Percentiles rank a stretch among this genome's conserved stretches.
Evolutionary conservation across 2,113 vertebrate genomes (phyloP).

Genomic region (Spilogale gracilis): DNA sequence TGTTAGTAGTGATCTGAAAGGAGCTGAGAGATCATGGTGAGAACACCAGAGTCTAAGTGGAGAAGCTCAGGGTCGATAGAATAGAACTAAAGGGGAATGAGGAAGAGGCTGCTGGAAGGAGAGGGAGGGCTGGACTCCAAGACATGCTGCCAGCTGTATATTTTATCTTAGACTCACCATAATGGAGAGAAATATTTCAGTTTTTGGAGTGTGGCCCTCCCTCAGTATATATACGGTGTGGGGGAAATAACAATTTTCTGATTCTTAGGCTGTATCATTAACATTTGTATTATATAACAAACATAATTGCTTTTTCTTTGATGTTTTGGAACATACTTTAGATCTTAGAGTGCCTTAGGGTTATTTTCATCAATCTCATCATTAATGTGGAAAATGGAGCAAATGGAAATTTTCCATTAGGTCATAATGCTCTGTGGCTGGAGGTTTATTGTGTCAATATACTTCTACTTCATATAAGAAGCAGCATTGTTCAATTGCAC

Average conservation of each 20-base stretch:
- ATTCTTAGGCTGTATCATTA: background rate
- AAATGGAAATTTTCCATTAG: constrained; percentile 13
- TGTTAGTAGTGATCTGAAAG: background rate
- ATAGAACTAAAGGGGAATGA: background rate
- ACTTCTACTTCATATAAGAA: background rate
- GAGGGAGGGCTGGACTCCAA: too few species aligned
- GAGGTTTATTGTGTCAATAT: background rate
- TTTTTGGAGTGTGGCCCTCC: background rate
- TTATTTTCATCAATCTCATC: background rate
- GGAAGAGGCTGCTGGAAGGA: background rate
- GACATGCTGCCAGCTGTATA: background rate
- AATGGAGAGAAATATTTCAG: background rate
- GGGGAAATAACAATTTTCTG: background rate
- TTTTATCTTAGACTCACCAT: background rate
- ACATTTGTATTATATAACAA: background rate
- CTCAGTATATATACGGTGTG: background rate
- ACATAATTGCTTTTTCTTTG: background rate
- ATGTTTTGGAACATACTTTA: background rate
- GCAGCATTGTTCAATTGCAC: background rate
- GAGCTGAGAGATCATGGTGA: background rate
- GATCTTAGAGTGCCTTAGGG: background rate
- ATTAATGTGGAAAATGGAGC: background rate
- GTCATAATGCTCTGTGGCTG: background rate
- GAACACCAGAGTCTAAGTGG: background rate
- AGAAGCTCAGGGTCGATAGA: background rate